Conservation (phyloP, 2,113 vertebrate species). For the Thunnus thynnus region DNA sequence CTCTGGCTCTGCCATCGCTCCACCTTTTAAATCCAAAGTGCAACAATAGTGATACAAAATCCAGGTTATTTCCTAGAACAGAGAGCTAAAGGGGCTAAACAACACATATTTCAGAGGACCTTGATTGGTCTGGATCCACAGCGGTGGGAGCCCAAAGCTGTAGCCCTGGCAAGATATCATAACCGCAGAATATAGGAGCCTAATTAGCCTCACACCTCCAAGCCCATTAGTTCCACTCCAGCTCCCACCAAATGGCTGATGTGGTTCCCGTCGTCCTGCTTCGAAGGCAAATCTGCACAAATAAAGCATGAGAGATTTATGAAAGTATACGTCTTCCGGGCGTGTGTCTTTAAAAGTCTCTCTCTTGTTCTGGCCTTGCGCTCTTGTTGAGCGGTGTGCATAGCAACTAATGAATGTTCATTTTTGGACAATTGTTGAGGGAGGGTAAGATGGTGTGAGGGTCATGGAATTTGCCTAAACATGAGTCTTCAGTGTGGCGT, state of each 20-base stretch:
- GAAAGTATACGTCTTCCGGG: constrained; percentile 6
- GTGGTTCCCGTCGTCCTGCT: constrained; percentile 23
- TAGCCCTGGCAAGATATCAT: constrained; percentile 25
- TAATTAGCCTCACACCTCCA: constrained; percentile 60
- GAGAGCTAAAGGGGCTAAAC: constrained; percentile 14
- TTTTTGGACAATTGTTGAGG: background rate
- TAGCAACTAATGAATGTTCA: background rate
- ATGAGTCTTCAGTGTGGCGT: background rate
- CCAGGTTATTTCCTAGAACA: constrained; percentile 48
- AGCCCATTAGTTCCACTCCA: constrained; percentile 57
- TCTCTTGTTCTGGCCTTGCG: background rate
- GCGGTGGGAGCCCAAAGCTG: background rate
- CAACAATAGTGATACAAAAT: constrained; percentile 40
- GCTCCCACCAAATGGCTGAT: constrained; percentile 23
- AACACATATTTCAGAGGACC: constrained; percentile 34
- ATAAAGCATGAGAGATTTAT: background rate
- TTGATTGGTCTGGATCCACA: constrained; percentile 27
- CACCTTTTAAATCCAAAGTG: constrained; percentile 56
- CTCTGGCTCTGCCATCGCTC: constrained; percentile 20
- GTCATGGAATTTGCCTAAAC: background rate
- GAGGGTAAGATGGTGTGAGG: background rate
- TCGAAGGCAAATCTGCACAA: constrained; percentile 34
- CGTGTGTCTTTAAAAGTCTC: background rate
- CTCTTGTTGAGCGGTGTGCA: background rate
- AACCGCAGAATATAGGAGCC: constrained; percentile 45